Evolutionary conservation across 2,797 vertebrate species (phyloP), one percentile per base, ranked within the genome.

Genomic region (Kryptopterus vitreolus): DNA sequence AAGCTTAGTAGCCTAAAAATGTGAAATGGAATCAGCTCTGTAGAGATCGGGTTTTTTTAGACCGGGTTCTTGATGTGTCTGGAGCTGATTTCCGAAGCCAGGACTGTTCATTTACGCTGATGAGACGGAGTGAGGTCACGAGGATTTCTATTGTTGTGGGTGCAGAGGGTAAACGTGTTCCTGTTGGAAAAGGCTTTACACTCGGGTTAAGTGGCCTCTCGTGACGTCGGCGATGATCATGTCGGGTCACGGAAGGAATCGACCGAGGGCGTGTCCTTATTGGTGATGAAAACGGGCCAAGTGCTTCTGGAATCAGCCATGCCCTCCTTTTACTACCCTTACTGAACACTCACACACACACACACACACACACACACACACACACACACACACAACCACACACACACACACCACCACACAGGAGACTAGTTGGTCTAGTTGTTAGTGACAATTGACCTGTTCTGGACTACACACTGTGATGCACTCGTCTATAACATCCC

Each of bases 111-210:
- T 76, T n/a, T 29, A 22, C 15, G 20, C 11, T 61, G 43, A 75
- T 58, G 35, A 46, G 73, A 29, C 20, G 26, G 52, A 57, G 31
- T 76, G 58, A 76, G 72, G 72, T 75, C 72, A 75, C 26, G 8
- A 48, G 52, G 26, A 29, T 59, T 31, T 76, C 57, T 61, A 61
- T 76, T 76, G 73, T 46, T 61, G 35, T 31, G 48, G 9, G 38
- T 59, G 38, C 35, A 57, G 48, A 29, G 53, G 33, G 53, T 73
- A 43, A 16, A 15, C 1, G 53, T 58, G 71, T 24, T 70, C 48
- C 48, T 52, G 68, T 52, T 50, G 15, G 4, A 38, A 15, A 35
- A 24, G 9, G n/a, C 20, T 22, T 5, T 15, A 7, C 22, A 38
- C 53, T 58, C 24, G 22, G n/a, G 38, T 33, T 8, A 16, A 35